Evolutionary conservation across 30 jellyfish, hydroid and myxozoan genomes (phyloP).

Genomic region (Kudoa iwatai): DNA sequence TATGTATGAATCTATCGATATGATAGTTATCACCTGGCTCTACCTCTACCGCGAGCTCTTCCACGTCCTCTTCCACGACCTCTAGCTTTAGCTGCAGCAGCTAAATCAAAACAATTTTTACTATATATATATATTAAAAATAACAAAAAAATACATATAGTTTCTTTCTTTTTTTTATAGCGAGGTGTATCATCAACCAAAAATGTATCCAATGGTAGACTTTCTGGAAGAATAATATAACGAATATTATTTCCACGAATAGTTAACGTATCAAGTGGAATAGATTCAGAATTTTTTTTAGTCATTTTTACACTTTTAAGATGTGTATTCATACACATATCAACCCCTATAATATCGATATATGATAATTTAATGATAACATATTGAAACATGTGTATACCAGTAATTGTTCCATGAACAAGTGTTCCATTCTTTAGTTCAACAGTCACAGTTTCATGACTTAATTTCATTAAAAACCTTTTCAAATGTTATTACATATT

Average conservation of each 20-base stretch:
- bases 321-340: conserved; percentile 83
- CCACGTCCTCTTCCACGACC: conserved; percentile 78
- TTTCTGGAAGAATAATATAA: conserved; percentile 62
- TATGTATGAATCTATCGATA: no score
- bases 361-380: no score
- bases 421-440: conserved; percentile 69
- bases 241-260: conserved; percentile 81
- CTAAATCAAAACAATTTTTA: conserved; percentile 1
- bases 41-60: conserved; percentile 58
- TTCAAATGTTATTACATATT: no score
- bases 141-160: not conserved
- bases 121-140: not conserved
- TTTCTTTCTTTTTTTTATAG: conserved; percentile 11
- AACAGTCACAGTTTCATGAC: conserved; percentile 77
- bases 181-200: conserved; percentile 72
- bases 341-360: conserved; percentile 14
- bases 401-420: conserved; percentile 77
- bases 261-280: conserved; percentile 41
- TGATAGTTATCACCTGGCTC: no score
- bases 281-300: conserved; percentile 45
- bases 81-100: conserved; percentile 16
- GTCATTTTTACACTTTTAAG: conserved; percentile 57
- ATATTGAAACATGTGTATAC: conserved; percentile 2
- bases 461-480: conserved; percentile 75
- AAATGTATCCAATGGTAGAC: conserved; percentile 58